These are phyloP conservation scores for Ia io DNA, from an alignment of 2,113 vertebrate genomes.

Conservation along the genomic window DNA sequence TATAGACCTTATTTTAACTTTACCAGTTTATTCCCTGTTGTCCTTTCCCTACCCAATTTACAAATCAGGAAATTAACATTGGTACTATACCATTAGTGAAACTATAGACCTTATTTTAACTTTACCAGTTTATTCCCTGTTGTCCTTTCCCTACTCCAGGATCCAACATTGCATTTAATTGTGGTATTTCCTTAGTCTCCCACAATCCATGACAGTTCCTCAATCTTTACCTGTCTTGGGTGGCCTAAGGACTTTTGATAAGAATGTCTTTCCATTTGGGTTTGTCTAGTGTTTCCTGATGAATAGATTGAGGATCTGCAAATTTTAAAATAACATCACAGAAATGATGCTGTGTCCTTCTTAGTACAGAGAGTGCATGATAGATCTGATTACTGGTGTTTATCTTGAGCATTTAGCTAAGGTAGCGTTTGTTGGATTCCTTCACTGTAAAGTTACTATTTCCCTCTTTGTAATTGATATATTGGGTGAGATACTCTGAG, in stretches of 20 bases:
- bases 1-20: not conserved
- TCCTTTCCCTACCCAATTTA: not conserved
- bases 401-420: not conserved
- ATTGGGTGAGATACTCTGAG: not conserved
- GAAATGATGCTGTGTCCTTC: not conserved
- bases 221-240: not conserved
- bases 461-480: not conserved
- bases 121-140: not conserved
- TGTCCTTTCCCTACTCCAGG: not conserved
- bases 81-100: not conserved
- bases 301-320: not conserved
- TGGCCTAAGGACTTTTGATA: not conserved
- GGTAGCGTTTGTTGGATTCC: not conserved
- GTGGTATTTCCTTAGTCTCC: not conserved
- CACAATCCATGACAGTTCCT: not conserved
- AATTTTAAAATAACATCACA: not conserved
- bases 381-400: not conserved
- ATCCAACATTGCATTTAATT: not conserved
- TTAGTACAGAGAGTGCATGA: not conserved
- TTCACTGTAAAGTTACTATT: not conserved
- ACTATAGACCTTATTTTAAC: not conserved
- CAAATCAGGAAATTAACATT: not conserved
- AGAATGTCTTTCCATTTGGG: not conserved
- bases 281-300: not conserved
- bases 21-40: not conserved